A percentile compares a stretch with the other conserved stretches of the same genome.
Conservation (phyloP, 2,113 vertebrate genomes). For the Sporophila hypoxantha region DNA sequence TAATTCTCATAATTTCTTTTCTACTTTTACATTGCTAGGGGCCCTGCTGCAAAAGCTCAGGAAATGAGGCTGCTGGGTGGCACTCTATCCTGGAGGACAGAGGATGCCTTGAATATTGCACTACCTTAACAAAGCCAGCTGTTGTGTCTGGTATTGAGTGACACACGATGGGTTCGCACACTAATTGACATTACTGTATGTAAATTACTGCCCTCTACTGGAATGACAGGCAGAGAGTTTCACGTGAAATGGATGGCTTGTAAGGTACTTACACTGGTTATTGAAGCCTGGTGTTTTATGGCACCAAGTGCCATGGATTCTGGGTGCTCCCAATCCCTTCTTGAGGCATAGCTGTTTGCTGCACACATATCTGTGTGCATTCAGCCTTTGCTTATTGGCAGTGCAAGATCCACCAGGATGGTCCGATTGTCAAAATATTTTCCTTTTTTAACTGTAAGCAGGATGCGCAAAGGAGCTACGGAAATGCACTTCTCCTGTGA, state of each 20-base stretch:
- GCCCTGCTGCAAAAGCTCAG: background rate
- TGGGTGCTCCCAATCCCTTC: background rate
- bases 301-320: background rate
- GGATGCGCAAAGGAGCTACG: background rate
- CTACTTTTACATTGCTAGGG: background rate
- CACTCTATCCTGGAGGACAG: background rate
- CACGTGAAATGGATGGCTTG: background rate
- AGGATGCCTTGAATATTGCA: background rate
- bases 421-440: background rate
- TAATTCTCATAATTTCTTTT: background rate
- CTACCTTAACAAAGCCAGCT: background rate
- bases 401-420: background rate
- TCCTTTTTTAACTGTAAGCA: background rate
- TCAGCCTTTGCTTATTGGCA: background rate
- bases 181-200: background rate
- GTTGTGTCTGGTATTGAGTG: background rate
- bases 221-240: background rate
- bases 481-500: background rate
- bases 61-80: background rate
- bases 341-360: background rate
- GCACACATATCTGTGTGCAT: background rate
- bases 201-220: constrained; percentile 59
- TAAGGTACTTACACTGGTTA: background rate
- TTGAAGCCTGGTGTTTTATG: background rate
- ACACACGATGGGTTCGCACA: accelerated